Percentiles rank a stretch among this genome's conserved stretches.
phyloP scores from a whole-genome alignment of 1,140 invertebrate genomes.

The Dryas iulia region DNA sequence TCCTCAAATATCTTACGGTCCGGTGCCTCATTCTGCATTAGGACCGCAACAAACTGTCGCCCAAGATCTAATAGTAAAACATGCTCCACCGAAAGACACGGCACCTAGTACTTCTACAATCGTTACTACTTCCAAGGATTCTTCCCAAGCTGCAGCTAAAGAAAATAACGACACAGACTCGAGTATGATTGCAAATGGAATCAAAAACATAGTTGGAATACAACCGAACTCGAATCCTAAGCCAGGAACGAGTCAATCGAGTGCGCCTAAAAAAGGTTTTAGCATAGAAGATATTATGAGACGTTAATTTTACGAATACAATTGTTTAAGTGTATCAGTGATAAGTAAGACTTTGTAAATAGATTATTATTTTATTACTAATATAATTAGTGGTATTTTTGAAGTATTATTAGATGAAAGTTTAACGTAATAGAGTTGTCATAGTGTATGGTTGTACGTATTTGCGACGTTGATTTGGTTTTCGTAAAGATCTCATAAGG shows the following conservation, averaged over 20 bases:
- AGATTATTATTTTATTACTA: slow-evolving; percentile 30
- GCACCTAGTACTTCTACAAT: slow-evolving; percentile 60
- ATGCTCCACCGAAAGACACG: slow-evolving; percentile 73
- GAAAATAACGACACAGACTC: slow-evolving; percentile 56
- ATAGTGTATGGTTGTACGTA: slow-evolving; percentile 66
- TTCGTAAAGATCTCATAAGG: slow-evolving; percentile 79
- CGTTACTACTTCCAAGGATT: slow-evolving; percentile 63
- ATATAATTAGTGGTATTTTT: slow-evolving; percentile 28
- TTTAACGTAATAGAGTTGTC: slow-evolving; percentile 48
- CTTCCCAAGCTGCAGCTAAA: slow-evolving; percentile 42
- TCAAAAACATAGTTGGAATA: slow-evolving; percentile 77
- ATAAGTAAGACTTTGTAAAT: slow-evolving; percentile 33
- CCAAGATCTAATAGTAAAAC: slow-evolving; percentile 78
- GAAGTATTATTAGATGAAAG: slow-evolving; percentile 72
- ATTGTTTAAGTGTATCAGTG: background rate
- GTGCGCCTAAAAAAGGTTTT: slow-evolving; percentile 83
- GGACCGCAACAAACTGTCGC: slow-evolving; percentile 75
- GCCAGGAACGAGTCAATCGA: slow-evolving; percentile 74
- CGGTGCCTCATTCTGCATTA: slow-evolving; percentile 58
- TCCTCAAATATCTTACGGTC: slow-evolving; percentile 66
- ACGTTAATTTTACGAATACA: slow-evolving; percentile 74
- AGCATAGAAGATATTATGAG: slow-evolving; percentile 89
- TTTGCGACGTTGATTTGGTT: slow-evolving; percentile 72
- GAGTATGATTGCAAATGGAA: slow-evolving; percentile 67
- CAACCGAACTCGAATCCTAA: slow-evolving; percentile 74